Percentiles rank a stretch among this genome's conserved stretches.
Conservation (phyloP, 1,140 invertebrate genomes). For the Calliphora vicina region DNA sequence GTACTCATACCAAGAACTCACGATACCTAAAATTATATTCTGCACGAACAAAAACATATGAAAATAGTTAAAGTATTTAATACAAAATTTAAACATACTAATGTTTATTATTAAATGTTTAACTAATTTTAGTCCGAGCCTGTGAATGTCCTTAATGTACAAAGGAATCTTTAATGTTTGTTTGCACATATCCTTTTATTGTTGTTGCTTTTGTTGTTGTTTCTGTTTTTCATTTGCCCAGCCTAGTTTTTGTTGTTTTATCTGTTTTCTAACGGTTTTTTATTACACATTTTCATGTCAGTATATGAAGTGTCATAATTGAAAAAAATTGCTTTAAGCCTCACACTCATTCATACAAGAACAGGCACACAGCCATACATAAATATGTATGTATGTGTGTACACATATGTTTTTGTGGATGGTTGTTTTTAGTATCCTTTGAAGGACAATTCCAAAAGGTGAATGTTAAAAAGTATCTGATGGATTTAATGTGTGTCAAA, state of each 20-base stretch:
- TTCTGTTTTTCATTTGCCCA: not conserved
- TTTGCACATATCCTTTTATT: not conserved
- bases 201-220: not conserved
- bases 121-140: not conserved
- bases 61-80: too few species aligned
- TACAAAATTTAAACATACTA: too few species aligned
- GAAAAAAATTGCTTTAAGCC: not conserved
- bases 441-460: slow-evolving; percentile 6
- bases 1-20: not conserved
- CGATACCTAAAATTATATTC: too few species aligned
- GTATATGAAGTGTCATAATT: not conserved
- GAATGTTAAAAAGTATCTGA: slow-evolving; percentile 7
- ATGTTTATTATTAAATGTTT: too few species aligned
- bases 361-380: not conserved
- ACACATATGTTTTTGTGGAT: not conserved
- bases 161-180: not conserved
- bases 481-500: slow-evolving; percentile 19
- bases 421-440: not conserved
- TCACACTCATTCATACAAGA: not conserved
- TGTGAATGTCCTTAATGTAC: not conserved
- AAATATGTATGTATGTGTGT: not conserved
- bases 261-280: not conserved
- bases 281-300: not conserved
- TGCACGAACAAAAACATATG: too few species aligned
- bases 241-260: not conserved